Evolutionary conservation across 2,888 invertebrate species (phyloP).

Genomic region (Hyalella azteca): DNA sequence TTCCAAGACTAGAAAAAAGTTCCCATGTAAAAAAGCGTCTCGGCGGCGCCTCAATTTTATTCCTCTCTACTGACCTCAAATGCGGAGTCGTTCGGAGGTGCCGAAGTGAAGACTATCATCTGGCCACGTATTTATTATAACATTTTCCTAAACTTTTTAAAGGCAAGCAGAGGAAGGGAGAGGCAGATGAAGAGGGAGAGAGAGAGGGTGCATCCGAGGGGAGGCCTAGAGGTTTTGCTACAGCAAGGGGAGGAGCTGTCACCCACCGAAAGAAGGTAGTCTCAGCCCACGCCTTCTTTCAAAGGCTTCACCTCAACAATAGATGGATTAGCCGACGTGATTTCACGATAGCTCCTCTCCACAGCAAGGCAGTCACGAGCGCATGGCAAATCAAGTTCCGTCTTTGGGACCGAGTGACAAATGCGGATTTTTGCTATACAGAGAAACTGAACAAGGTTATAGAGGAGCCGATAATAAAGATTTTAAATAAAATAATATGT

Average conservation of each 20-base stretch:
- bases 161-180: background rate
- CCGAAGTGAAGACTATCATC: slow-evolving; percentile 28
- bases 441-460: too few species aligned
- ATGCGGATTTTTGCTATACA: too few species aligned
- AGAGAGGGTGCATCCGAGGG: background rate
- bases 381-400: too few species aligned
- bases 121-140: slow-evolving; percentile 33
- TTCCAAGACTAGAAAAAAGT: too few species aligned
- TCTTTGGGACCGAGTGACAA: too few species aligned
- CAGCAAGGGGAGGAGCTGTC: background rate
- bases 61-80: background rate
- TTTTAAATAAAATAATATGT: too few species aligned
- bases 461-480: too few species aligned
- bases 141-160: slow-evolving; percentile 7
- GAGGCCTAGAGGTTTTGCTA: background rate
- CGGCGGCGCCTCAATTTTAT: background rate
- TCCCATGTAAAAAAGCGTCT: too few species aligned
- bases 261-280: background rate
- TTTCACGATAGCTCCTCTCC: slow-evolving; percentile 8
- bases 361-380: background rate
- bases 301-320: slow-evolving; percentile 17
- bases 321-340: slow-evolving; percentile 14
- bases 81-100: slow-evolving; percentile 9
- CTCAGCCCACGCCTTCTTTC: background rate
- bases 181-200: background rate